Evolutionary conservation across 2,888 invertebrate genomes (phyloP).

Genomic region (Drosophila histrio): DNA sequence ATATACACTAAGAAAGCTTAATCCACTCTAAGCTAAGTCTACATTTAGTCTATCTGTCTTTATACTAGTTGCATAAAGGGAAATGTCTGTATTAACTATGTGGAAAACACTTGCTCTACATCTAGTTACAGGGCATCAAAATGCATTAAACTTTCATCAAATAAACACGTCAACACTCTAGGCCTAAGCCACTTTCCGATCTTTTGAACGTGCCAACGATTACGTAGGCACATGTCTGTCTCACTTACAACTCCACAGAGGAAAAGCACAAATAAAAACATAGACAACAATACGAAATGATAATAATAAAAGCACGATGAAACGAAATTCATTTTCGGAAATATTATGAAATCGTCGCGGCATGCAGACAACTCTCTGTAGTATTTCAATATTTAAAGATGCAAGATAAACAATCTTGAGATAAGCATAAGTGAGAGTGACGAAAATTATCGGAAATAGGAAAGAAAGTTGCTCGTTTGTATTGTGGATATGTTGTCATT

Average conservation of each 20-base stretch:
- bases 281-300: conserved; percentile 12
- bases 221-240: conserved; percentile 53
- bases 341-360: conserved; percentile 49
- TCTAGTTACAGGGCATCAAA: not conserved
- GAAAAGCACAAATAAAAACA: conserved; percentile 12
- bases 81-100: not conserved
- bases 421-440: conserved; percentile 67
- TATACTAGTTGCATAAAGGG: too few species aligned
- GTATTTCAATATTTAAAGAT: conserved; percentile 55
- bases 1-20: too few species aligned
- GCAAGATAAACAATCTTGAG: conserved; percentile 64
- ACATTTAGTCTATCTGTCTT: too few species aligned
- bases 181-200: conserved; percentile 33
- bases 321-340: conserved; percentile 34
- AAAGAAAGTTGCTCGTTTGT: conserved; percentile 37
- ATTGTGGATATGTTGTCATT: conserved; percentile 1
- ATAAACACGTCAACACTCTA: conserved; percentile 30
- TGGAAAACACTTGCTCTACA: not conserved
- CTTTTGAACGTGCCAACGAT: conserved; percentile 40
- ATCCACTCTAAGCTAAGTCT: too few species aligned
- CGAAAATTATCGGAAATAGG: conserved; percentile 17
- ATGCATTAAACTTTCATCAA: conserved; percentile 32
- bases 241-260: conserved; percentile 18
- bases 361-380: conserved; percentile 13
- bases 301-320: conserved; percentile 28